Percentiles rank a stretch among this genome's conserved stretches.
Conservation (phyloP, 64 coral and sea anemone species). For the Acropora tenuis region DNA sequence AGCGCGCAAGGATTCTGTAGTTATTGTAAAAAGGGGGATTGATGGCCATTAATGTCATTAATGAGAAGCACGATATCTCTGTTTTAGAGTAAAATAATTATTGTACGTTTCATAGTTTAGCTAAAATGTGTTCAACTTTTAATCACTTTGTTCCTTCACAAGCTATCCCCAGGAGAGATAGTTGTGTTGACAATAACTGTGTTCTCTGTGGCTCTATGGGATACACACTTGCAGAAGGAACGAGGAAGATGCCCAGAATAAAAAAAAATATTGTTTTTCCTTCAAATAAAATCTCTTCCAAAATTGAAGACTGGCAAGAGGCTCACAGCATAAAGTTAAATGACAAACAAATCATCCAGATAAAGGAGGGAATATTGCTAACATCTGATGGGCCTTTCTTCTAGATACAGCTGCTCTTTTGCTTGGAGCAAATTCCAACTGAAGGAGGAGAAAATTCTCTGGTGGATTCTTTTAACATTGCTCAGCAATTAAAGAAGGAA, state of each 20-base stretch:
- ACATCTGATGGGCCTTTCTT: not conserved
- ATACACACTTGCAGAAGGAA: conserved; percentile 43
- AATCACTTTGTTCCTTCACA: conserved; percentile 43
- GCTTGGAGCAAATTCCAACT: conserved; percentile 62
- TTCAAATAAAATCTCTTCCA: too few species aligned
- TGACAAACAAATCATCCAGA: too few species aligned
- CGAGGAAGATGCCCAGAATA: conserved; percentile 58
- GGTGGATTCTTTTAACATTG: conserved; percentile 77
- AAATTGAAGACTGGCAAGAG: too few species aligned
- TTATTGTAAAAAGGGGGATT: too few species aligned
- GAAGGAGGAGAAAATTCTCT: conserved; percentile 79
- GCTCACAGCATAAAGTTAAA: too few species aligned
- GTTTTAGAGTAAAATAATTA: too few species aligned
- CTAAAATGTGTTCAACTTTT: too few species aligned
- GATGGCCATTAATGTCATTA: too few species aligned
- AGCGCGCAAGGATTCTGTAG: too few species aligned
- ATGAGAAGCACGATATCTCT: too few species aligned
- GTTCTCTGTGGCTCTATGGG: conserved; percentile 71
- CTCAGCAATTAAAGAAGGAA: conserved; percentile 57
- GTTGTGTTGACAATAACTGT: conserved; percentile 77
- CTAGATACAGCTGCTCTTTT: conserved; percentile 84
- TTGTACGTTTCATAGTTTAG: too few species aligned
- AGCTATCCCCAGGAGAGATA: conserved; percentile 79
- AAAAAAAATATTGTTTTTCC: not conserved
- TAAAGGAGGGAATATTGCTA: too few species aligned